Evolutionary conservation across 2,888 invertebrate genomes (phyloP), one percentile per base, ranked within the genome.

Genomic region (Helobdella robusta): DNA sequence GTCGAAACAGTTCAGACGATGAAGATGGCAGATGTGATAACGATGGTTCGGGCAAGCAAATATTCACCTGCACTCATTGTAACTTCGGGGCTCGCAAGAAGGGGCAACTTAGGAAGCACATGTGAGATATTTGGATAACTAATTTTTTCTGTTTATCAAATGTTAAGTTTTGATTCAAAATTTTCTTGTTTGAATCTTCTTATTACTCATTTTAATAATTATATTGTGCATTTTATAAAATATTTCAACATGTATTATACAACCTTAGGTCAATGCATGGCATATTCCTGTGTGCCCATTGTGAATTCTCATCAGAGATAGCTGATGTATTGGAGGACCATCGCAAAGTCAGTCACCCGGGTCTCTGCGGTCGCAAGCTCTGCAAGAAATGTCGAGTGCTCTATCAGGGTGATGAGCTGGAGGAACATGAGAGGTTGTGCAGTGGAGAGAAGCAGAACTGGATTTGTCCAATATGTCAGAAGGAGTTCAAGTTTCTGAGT

Each of bases 401-500:
- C n/a, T 67, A 69, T 48, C 62, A 52, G 18, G 65, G 56, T n/a
- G 63, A 66, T 18, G 66, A 68, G 28, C 36, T 76, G 44, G 77
- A 76, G 66, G 71, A 74, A 67, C 76, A 76, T 66, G 74, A 76
- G 68, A 70, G 72, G 61, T 70, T 70, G 18, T 77, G 77, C 70
- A 71, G 73, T 60, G 76, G 76, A 6, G 73, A 75, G 56, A 73
- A 73, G 64, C 64, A 52, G 48, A 74, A 74, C 25, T 76, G 74
- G 67, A 73, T 71, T 66, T 78, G 78, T 70, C 71, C 72, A 25
- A 72, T 74, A 68, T 78, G 77, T 70, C 71, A 72, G 60, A 76
- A 76, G 67, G 74, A 75, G 66, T 78, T 76, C 71, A 75, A 75
- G 65, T 77, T 76, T 67, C 74, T 76, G 67, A 77, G 76, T 56